Conservation (phyloP, 1,140 invertebrate species). For the Tetranychus urticae region DNA sequence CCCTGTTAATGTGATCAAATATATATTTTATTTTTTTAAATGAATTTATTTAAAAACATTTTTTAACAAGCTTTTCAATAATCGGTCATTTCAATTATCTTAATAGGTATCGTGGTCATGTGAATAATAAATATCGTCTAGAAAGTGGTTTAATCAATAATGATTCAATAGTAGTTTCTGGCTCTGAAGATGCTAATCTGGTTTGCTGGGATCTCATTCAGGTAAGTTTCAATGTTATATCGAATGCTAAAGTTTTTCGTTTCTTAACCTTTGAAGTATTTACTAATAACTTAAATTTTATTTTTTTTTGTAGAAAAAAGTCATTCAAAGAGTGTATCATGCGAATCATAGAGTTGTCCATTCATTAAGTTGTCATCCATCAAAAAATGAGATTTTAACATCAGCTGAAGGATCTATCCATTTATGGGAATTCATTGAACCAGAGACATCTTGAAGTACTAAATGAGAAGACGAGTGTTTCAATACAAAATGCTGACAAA, state of each 20-base stretch:
- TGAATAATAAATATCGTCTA: constrained; percentile 47
- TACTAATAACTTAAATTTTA: not conserved
- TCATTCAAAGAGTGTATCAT: constrained; percentile 27
- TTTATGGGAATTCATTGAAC: constrained; percentile 19
- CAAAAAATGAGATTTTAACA: constrained; percentile 23
- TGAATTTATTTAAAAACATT: not conserved
- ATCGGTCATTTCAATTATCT: no score
- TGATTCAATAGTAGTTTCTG: constrained; percentile 60
- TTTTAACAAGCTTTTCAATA: no score
- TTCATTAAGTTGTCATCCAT: constrained; percentile 26
- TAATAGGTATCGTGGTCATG: constrained; percentile 34
- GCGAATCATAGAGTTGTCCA: constrained; percentile 19
- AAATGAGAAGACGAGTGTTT: no score
- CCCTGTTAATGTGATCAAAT: not conserved
- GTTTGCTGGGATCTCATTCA: constrained; percentile 47
- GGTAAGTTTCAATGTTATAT: not conserved
- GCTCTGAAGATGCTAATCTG: constrained; percentile 57
- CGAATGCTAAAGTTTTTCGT: not conserved
- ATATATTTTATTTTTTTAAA: not conserved
- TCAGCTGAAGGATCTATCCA: constrained; percentile 24
- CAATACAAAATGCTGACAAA: no score
- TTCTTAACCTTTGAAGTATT: not conserved
- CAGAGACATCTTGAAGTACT: no score
- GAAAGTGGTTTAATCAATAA: constrained; percentile 57
- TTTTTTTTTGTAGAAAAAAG: constrained; percentile 23